Percentiles rank a stretch among this genome's conserved stretches.
These are phyloP conservation scores for Tachysurus fulvidraco DNA, from an alignment of 2,113 vertebrate species.

Conservation along the genomic window DNA sequence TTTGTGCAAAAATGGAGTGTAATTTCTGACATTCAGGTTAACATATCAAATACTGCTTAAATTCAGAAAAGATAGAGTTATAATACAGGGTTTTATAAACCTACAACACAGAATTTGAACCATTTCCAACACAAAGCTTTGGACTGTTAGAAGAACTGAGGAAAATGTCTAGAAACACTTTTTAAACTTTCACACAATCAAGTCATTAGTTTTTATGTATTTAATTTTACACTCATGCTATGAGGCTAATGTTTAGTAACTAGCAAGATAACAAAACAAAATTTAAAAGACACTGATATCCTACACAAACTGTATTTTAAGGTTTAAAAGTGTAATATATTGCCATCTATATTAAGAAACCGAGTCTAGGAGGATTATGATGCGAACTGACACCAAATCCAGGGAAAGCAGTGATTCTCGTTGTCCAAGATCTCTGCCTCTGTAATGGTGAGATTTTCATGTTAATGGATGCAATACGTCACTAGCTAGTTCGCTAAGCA, in stretches of 20 bases:
- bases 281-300: neutral
- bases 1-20: neutral
- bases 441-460: neutral
- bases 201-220: neutral
- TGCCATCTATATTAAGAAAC: neutral
- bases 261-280: neutral
- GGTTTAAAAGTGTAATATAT: neutral
- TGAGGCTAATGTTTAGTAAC: neutral
- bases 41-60: neutral
- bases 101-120: neutral
- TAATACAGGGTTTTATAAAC: neutral
- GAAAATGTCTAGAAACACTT: neutral
- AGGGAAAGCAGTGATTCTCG: neutral
- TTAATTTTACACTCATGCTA: neutral
- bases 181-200: neutral
- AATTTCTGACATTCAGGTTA: neutral
- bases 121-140: neutral
- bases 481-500: neutral
- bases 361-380: neutral
- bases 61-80: neutral
- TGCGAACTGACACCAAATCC: neutral
- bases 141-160: neutral
- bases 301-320: neutral
- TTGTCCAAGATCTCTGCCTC: slow-evolving; percentile 7
- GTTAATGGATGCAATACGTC: neutral